A percentile compares a stretch with the other conserved stretches of the same genome.
phyloP scores from a whole-genome alignment of 1,140 invertebrate species.

The Nasonia longicornis region DNA sequence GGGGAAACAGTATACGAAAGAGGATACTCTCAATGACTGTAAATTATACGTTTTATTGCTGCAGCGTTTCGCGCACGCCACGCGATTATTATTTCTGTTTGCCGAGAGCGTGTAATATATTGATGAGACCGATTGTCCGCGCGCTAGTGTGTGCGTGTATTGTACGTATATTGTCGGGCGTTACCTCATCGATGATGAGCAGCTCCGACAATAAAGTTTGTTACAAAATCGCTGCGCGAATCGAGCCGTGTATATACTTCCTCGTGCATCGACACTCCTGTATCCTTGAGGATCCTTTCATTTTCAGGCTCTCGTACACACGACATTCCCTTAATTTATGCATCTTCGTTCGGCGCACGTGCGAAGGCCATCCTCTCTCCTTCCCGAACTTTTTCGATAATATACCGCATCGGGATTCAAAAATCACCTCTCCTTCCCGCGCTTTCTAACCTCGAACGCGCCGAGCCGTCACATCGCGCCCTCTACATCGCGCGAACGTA shows the following conservation, averaged over 20 bases:
- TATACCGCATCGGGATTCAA: neutral
- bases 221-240: neutral
- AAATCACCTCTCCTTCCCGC: neutral
- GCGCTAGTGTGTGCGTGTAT: too few species aligned
- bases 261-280: neutral
- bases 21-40: conserved; percentile 31
- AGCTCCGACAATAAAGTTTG: too few species aligned
- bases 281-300: neutral
- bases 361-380: neutral
- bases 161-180: too few species aligned
- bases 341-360: neutral
- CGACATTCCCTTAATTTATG: neutral
- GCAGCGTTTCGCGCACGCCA: neutral
- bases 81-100: neutral
- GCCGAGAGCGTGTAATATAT: neutral
- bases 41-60: conserved; percentile 36
- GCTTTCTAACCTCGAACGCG: neutral
- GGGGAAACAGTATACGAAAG: conserved; percentile 14
- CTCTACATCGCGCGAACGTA: neutral
- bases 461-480: neutral
- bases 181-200: too few species aligned
- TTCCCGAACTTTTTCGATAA: neutral
- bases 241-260: neutral
- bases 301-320: neutral
- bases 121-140: neutral